These are phyloP conservation scores for Tragelaphus scriptus DNA, from an alignment of 2,113 vertebrate species.

Conservation along the genomic window DNA sequence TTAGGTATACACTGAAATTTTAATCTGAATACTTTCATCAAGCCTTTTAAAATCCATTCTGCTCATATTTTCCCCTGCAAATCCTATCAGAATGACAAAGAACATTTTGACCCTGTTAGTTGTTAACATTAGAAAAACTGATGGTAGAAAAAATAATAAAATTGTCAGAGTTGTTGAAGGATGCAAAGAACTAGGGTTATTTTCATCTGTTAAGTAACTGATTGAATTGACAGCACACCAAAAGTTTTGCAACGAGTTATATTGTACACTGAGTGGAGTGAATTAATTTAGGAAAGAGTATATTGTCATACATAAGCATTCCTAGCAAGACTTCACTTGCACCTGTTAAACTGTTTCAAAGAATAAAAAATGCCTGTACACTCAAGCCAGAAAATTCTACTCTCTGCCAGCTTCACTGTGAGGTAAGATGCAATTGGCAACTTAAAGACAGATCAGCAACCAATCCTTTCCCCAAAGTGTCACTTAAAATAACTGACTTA, in stretches of 20 bases:
- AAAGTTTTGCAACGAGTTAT: background rate
- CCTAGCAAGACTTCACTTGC: background rate
- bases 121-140: slow-evolving; percentile 4
- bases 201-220: slow-evolving; percentile 9
- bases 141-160: slow-evolving; percentile 10
- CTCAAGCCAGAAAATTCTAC: background rate
- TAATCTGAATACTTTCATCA: background rate
- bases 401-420: background rate
- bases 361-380: background rate
- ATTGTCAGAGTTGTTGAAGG: background rate
- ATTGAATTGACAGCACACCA: background rate
- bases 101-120: background rate
- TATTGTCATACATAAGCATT: background rate
- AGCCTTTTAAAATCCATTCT: background rate
- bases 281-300: slow-evolving; percentile 46
- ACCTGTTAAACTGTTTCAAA: slow-evolving; percentile 60
- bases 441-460: background rate
- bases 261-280: background rate
- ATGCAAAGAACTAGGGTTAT: background rate
- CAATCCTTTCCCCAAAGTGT: background rate
- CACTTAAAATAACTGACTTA: slow-evolving; percentile 54
- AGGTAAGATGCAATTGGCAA: background rate
- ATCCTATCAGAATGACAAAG: background rate
- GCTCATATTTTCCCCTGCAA: background rate
- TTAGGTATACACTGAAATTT: background rate